phyloP scores from a whole-genome alignment of 1,140 invertebrate species.

The Anastrepha obliqua region DNA sequence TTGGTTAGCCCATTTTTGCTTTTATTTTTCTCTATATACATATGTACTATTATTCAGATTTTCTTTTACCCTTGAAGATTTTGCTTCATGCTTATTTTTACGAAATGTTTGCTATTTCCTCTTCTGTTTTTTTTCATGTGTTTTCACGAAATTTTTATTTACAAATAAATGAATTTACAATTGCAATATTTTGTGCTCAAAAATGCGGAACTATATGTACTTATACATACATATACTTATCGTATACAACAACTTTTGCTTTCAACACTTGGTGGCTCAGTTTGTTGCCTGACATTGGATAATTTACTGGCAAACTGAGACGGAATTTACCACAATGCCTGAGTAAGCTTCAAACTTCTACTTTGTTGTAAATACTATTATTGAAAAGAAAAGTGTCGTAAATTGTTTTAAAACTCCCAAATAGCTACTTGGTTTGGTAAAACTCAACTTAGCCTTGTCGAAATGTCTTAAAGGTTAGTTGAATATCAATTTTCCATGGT shows the following conservation, averaged over 20 bases:
- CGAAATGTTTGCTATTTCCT: not conserved
- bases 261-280: not conserved
- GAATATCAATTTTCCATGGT: too few relatives aligned
- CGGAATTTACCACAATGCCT: not conserved
- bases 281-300: constrained; percentile 21
- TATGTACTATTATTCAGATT: not conserved
- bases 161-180: too few relatives aligned
- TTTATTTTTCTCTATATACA: too few relatives aligned
- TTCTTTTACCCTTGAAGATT: not conserved
- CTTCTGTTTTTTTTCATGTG: not conserved
- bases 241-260: not conserved
- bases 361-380: not conserved
- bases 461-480: not conserved
- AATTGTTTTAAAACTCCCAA: not conserved
- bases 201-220: not conserved
- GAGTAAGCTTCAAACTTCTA: not conserved
- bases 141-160: not conserved
- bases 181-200: not conserved
- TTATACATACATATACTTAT: not conserved
- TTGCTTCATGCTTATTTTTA: too few relatives aligned
- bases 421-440: not conserved
- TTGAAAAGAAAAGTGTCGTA: constrained; percentile 23
- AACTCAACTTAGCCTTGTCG: not conserved
- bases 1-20: too few relatives aligned
- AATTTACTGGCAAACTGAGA: constrained; percentile 15